Evolutionary conservation across 2,797 vertebrate genomes (phyloP).

Genomic region (Liasis olivaceus): DNA sequence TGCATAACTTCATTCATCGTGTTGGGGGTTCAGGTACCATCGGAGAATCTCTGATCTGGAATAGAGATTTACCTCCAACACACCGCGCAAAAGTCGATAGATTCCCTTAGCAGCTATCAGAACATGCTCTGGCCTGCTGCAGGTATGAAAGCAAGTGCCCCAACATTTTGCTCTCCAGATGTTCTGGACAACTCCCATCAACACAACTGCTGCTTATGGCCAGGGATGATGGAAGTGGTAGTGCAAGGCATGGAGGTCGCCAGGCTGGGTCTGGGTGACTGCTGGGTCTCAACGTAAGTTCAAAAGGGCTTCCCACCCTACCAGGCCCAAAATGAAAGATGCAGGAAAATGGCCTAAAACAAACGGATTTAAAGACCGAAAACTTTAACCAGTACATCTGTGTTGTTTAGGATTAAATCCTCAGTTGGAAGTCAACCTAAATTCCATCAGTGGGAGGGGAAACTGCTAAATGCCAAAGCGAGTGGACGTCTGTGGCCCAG

Average conservation of each 20-base stretch:
- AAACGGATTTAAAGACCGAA: not conserved
- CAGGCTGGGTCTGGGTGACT: not conserved
- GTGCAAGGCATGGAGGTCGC: not conserved
- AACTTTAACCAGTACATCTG: not conserved
- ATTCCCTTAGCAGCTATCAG: not conserved
- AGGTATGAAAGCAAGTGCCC: not conserved
- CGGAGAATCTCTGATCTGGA: not conserved
- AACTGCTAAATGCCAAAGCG: not conserved
- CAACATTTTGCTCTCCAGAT: not conserved
- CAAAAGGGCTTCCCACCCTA: not conserved
- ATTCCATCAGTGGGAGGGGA: not conserved
- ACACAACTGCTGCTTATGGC: not conserved
- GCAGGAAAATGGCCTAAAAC: not conserved
- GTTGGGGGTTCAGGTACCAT: not conserved
- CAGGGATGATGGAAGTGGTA: not conserved
- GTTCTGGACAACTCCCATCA: not conserved
- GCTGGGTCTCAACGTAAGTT: not conserved
- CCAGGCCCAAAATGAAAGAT: not conserved
- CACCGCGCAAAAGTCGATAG: not conserved
- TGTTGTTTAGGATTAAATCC: not conserved
- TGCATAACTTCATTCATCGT: not conserved
- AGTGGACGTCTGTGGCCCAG: no score
- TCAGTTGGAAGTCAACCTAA: not conserved
- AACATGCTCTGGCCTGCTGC: not conserved
- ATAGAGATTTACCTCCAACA: not conserved